A percentile compares a stretch with the other conserved stretches of the same genome.
Evolutionary conservation across 2,888 invertebrate genomes (phyloP).

Genomic region (Nudaria mundana): DNA sequence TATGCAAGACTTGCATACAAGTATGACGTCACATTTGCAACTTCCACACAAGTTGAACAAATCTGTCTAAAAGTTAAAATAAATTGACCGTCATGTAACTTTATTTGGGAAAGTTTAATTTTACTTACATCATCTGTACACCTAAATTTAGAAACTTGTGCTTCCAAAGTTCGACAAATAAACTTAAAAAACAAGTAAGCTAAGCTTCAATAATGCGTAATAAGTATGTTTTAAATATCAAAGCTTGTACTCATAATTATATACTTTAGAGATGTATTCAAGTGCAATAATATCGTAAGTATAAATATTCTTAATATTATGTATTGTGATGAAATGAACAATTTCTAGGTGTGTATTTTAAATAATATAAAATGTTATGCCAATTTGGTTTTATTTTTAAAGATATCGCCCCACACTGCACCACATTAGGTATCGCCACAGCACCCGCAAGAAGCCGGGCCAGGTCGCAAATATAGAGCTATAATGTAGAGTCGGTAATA

Average conservation of each 20-base stretch:
- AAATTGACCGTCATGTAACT: no score
- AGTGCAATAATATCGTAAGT: conserved; percentile 77
- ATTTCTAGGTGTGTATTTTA: conserved; percentile 79
- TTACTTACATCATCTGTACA: conserved; percentile 33
- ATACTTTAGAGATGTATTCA: conserved; percentile 60
- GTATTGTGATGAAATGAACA: conserved; percentile 70
- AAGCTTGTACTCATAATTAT: conserved; percentile 37
- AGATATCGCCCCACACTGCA: neutral
- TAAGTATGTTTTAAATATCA: conserved; percentile 33
- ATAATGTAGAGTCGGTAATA: no score
- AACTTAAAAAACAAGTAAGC: conserved; percentile 31
- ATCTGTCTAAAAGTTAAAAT: no score
- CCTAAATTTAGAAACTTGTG: conserved; percentile 32
- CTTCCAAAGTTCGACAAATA: conserved; percentile 35
- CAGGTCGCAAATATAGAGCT: no score
- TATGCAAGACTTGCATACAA: no score
- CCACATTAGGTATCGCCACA: no score
- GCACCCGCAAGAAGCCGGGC: no score
- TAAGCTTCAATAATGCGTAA: conserved; percentile 31
- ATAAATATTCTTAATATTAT: conserved; percentile 59
- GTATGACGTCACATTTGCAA: no score
- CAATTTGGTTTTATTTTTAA: conserved; percentile 46
- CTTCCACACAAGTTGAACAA: no score
- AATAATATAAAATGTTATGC: conserved; percentile 78
- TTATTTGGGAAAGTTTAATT: no score